Conservation (phyloP, 2,797 vertebrate genomes). For the Podarcis siculus region DNA sequence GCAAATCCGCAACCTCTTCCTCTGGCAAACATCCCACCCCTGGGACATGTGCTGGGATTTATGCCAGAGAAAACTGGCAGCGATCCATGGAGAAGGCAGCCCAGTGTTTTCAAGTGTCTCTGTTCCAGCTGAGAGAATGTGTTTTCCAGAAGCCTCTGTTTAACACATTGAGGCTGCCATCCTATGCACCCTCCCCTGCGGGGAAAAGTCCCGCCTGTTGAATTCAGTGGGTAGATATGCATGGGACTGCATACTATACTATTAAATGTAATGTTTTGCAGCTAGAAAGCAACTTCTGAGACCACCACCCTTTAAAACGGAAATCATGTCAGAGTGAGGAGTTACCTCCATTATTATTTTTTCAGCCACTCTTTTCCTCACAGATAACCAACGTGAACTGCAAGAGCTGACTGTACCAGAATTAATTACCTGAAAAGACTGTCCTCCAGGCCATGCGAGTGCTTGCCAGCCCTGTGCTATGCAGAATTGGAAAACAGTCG, state of each 20-base stretch:
- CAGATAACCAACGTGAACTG: too few species aligned
- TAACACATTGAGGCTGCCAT: neutral
- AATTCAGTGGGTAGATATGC: neutral
- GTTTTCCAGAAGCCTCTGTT: neutral
- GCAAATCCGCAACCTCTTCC: conserved; percentile 28
- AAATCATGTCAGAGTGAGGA: neutral
- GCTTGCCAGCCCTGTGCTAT: too few species aligned
- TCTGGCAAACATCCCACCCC: conserved; percentile 29
- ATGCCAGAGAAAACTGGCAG: conserved; percentile 54
- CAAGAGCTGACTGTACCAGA: too few species aligned
- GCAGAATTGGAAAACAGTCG: too few species aligned
- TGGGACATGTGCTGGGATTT: conserved; percentile 43
- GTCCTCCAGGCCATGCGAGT: too few species aligned
- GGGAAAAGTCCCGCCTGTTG: neutral
- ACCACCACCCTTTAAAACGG: neutral
- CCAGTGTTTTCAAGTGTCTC: conserved; percentile 30
- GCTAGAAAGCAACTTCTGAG: neutral
- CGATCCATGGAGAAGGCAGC: conserved; percentile 33
- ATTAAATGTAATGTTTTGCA: conserved; percentile 14
- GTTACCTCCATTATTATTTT: neutral
- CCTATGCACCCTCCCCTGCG: neutral
- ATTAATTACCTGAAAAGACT: too few species aligned
- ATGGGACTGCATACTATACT: too few species aligned
- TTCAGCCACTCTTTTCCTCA: too few species aligned
- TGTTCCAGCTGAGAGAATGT: conserved; percentile 17